These are phyloP conservation scores for Leguminivora glycinivorella DNA, from an alignment of 1,140 invertebrate species.

Conservation along the genomic window DNA sequence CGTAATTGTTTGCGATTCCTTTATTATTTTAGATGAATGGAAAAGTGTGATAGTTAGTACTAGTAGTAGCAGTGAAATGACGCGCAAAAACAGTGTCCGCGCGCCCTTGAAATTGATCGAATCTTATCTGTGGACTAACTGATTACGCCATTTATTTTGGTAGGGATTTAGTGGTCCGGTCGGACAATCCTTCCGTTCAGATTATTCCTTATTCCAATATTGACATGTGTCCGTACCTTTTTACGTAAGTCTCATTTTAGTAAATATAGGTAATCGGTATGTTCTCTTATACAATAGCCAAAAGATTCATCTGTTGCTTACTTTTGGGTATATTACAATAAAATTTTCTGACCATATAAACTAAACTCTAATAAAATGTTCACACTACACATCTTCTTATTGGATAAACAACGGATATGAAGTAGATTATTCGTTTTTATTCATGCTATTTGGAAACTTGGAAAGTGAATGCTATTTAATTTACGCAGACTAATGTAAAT, in stretches of 20 bases:
- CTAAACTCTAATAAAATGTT: not conserved
- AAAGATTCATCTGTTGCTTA: too few species aligned
- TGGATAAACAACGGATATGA: too few species aligned
- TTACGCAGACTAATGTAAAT: too few species aligned
- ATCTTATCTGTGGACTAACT: slow-evolving; percentile 24
- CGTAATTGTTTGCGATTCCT: not conserved
- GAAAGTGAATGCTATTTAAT: too few species aligned
- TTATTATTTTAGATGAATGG: slow-evolving; percentile 20
- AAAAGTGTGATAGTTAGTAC: slow-evolving; percentile 37
- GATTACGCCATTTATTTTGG: slow-evolving; percentile 20
- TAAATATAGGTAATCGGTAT: too few species aligned
- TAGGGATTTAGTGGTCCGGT: not conserved
- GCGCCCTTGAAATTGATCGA: slow-evolving; percentile 19
- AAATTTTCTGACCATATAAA: too few species aligned
- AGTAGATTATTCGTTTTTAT: too few species aligned
- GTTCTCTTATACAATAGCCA: too few species aligned
- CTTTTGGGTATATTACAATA: too few species aligned
- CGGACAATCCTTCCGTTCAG: slow-evolving; percentile 7
- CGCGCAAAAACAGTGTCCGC: slow-evolving; percentile 19
- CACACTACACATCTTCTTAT: not conserved
- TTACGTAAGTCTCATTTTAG: not conserved
- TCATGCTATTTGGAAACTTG: too few species aligned
- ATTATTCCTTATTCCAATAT: not conserved
- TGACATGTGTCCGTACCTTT: not conserved
- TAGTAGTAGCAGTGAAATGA: slow-evolving; percentile 35